A percentile compares a stretch with the other conserved stretches of the same genome.
Evolutionary conservation across 2,113 vertebrate species (phyloP).

Genomic region (Archocentrus centrarchus): DNA sequence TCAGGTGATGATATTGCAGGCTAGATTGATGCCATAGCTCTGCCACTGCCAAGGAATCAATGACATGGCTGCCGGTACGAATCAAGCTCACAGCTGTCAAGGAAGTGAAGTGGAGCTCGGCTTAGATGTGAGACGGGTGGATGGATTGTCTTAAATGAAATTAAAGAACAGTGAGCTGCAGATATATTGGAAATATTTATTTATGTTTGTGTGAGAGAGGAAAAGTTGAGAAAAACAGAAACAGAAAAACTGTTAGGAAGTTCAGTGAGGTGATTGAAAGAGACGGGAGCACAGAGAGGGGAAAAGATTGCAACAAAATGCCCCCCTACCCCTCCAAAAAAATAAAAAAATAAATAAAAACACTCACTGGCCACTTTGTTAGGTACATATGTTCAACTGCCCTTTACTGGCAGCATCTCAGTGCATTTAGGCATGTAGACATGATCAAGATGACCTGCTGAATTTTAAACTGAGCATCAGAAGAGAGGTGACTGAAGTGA

Average conservation of each 20-base stretch:
- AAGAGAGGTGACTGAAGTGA: background rate
- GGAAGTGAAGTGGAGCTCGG: slow-evolving; percentile 41
- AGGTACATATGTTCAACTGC: background rate
- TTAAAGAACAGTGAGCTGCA: slow-evolving; percentile 50
- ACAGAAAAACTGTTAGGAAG: slow-evolving; percentile 10
- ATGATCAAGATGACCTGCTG: background rate
- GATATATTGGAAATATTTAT: slow-evolving; percentile 56
- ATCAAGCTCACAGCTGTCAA: slow-evolving; percentile 77
- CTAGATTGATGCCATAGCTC: slow-evolving; percentile 68
- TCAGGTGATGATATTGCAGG: slow-evolving; percentile 71
- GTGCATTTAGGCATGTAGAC: background rate
- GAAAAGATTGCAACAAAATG: background rate
- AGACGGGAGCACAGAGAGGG: background rate
- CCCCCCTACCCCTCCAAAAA: background rate
- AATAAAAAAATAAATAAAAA: background rate
- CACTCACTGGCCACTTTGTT: background rate
- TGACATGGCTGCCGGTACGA: slow-evolving; percentile 81
- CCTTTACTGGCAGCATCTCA: background rate
- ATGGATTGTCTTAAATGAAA: slow-evolving; percentile 65
- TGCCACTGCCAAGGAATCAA: slow-evolving; percentile 74
- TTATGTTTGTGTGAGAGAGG: slow-evolving; percentile 4
- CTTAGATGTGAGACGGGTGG: slow-evolving; percentile 47
- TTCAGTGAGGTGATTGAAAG: slow-evolving; percentile 8
- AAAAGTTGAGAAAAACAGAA: background rate
- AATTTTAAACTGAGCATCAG: background rate